Conservation (phyloP, 2,888 invertebrate species). For the Ceraclea dissimilis region DNA sequence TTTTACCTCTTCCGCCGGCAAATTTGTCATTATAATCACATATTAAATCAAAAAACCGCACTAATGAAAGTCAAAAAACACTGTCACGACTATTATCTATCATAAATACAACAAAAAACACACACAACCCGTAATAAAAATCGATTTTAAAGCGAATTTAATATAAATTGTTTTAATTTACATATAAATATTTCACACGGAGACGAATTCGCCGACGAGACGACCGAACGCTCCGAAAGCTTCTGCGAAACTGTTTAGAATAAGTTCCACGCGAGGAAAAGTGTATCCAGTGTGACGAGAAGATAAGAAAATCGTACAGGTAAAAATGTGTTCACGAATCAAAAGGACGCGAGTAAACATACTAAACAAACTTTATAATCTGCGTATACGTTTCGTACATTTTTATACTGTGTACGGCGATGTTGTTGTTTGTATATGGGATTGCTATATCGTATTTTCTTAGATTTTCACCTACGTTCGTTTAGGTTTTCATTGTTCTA, state of each 20-base stretch:
- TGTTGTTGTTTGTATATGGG: background rate
- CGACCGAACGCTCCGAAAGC: background rate
- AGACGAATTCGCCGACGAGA: background rate
- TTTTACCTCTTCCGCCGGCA: background rate
- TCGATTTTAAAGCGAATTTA: background rate
- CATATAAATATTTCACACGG: background rate
- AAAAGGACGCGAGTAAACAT: too few species aligned
- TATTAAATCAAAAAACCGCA: background rate
- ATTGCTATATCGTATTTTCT: background rate
- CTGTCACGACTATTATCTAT: background rate
- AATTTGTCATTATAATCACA: background rate
- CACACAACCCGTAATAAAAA: background rate
- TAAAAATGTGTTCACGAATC: background rate
- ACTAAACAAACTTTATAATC: too few species aligned
- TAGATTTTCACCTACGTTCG: background rate
- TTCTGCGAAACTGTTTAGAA: background rate
- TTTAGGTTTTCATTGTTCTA: background rate
- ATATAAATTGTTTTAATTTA: background rate
- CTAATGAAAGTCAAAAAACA: background rate
- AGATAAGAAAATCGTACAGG: background rate
- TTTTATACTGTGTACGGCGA: background rate
- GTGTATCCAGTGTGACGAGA: background rate
- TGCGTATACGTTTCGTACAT: background rate
- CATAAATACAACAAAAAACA: background rate
- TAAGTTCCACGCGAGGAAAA: background rate